Conservation (phyloP, 2,797 vertebrate genomes). For the Halcyon chelicuti region DNA sequence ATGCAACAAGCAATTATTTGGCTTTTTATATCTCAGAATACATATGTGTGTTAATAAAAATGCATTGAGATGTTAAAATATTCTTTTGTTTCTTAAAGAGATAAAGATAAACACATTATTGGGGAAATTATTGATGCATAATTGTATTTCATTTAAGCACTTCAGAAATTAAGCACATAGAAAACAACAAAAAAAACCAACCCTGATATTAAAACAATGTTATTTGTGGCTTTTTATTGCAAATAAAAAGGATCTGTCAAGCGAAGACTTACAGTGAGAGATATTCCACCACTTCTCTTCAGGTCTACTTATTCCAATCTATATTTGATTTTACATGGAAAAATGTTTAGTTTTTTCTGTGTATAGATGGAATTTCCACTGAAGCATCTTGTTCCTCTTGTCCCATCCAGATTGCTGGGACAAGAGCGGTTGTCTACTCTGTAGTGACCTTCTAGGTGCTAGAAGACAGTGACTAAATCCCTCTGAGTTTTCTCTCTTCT, state of each 20-base stretch:
- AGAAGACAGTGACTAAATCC: neutral
- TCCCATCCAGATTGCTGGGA: neutral
- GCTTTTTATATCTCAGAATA: neutral
- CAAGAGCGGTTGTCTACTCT: neutral
- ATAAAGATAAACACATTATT: neutral
- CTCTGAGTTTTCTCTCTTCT: neutral
- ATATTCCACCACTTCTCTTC: neutral
- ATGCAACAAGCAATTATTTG: neutral
- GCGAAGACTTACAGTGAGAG: neutral
- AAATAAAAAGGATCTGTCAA: neutral
- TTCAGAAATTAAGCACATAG: neutral
- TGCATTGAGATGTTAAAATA: neutral
- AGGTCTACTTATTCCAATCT: neutral
- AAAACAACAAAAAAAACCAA: neutral
- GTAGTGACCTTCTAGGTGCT: neutral
- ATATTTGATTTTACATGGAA: neutral
- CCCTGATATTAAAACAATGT: neutral
- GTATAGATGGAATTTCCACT: neutral
- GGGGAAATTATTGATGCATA: neutral
- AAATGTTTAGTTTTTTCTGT: neutral
- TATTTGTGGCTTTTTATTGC: neutral
- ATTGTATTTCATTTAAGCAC: neutral
- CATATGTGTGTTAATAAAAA: neutral
- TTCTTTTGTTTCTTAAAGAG: neutral
- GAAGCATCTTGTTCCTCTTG: neutral